phyloP scores from a whole-genome alignment of 2,797 vertebrate genomes.

The Hafferia zeledoni region DNA sequence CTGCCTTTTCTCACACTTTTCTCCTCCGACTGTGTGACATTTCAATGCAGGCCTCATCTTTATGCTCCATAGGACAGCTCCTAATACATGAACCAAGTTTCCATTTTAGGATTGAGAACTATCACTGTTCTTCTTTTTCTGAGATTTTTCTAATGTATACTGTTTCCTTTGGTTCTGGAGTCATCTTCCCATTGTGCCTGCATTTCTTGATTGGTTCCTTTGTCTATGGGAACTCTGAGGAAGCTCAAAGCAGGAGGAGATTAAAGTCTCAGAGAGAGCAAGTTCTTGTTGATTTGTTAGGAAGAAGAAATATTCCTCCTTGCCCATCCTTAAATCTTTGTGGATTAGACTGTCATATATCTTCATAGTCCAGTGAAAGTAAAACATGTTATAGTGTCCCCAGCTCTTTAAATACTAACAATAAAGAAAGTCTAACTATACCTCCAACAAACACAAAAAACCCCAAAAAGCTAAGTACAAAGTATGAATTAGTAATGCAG shows the following conservation, averaged over 20 bases:
- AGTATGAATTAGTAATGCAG: not conserved
- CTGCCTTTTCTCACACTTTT: not conserved
- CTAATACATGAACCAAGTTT: not conserved
- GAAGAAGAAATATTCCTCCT: not conserved
- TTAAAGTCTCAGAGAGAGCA: not conserved
- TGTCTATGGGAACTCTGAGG: not conserved
- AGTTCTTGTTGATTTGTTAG: not conserved
- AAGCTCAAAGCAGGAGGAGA: not conserved
- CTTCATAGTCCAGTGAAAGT: not conserved
- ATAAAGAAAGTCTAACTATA: not conserved
- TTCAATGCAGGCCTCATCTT: not conserved
- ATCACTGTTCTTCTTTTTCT: not conserved
- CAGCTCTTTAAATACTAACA: not conserved
- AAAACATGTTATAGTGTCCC: not conserved
- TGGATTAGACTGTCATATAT: not conserved
- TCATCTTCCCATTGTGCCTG: not conserved
- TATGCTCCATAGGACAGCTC: not conserved
- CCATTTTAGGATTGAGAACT: not conserved
- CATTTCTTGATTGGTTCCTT: not conserved
- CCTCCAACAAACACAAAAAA: not conserved
- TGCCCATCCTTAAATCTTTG: not conserved
- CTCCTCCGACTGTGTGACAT: not conserved
- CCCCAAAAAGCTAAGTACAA: not conserved
- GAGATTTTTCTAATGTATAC: not conserved
- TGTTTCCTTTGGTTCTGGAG: not conserved